Base-by-base conservation (phyloP, 2,113 vertebrate species). In the Glaucidium brasilianum region DNA sequence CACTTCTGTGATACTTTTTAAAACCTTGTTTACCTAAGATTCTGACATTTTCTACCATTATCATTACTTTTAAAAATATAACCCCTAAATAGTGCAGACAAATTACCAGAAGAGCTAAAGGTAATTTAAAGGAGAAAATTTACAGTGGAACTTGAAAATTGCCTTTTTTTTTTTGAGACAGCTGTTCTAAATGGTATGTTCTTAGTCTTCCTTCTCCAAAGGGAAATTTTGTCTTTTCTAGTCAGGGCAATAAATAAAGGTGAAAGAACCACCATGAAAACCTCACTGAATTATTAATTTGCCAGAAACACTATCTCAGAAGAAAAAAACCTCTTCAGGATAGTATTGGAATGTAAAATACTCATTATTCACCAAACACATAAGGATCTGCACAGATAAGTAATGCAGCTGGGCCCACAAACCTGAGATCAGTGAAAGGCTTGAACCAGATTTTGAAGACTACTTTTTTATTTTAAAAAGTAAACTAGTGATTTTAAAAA, bases 221-320 rank as follows among this genome's bases (percentile, higher is more conserved):
- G 91, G 90, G 89, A 96, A 96, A 86, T 97, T 96, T 79, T 94
- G 73, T 85, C 43, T 94, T 52, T 78, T 96, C 13, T 43, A 96
- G 82, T 69, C 53, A 85, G 9, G 49, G 50, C 75, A 85, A 95
- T 97, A 97, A 96, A 96, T 97, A 95, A 94, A 94, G 68, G 85
- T 96, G 82, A 86, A 96, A 92, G 85, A 94, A 85, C 27, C 64
- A 69, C 72, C 43, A 21, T 20, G 41, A 96, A 96, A 97, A 88
- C 67, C 92, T 85, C 39, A 18, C 47, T 96, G 88, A 95, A 95
- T 96, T 95, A 97, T 96, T 97, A 97, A 97, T 94, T 96, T 95
- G 50, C 78, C 19, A 94, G 92, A 94, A 94, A 87, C n/a, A 34
- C 34, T 35, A 17, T 74, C 43, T 92, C n/a, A 55, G 66, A 92